Percentiles rank a stretch among this genome's conserved stretches.
These are phyloP conservation scores for Oryzias dopingdopingensis DNA, from an alignment of 2,797 vertebrate genomes.

Conservation along the genomic window DNA sequence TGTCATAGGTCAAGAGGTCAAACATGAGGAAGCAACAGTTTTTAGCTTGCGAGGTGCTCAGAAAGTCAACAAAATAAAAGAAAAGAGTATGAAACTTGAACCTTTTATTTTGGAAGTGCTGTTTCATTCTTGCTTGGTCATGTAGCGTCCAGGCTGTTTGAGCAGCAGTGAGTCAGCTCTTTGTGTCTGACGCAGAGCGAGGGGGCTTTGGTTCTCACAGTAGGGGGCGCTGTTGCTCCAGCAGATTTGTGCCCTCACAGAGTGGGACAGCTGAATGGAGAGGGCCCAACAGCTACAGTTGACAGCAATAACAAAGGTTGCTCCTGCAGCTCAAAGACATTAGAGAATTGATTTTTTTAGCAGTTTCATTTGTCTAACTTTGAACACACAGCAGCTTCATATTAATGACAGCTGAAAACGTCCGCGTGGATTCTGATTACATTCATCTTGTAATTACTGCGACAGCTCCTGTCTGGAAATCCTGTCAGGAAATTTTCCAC, in stretches of 20 bases:
- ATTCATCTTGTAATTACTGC: constrained; percentile 44
- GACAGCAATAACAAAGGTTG: constrained; percentile 64
- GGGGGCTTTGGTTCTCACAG: constrained; percentile 31
- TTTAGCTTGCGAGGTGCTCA: constrained; percentile 5
- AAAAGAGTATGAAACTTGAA: too few species aligned
- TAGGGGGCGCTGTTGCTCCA: constrained; percentile 77
- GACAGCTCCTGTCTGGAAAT: constrained; percentile 56
- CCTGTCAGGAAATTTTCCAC: constrained; percentile 55
- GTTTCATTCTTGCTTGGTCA: constrained; percentile 17
- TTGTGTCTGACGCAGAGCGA: constrained; percentile 30
- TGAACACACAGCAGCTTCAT: constrained; percentile 29
- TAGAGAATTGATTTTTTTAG: constrained; percentile 30
- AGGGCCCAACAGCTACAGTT: constrained; percentile 48
- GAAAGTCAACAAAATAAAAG: too few species aligned
- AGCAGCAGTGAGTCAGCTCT: constrained; percentile 66
- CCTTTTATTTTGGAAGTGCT: too few species aligned
- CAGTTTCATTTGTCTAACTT: constrained; percentile 42
- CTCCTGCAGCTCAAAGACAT: constrained; percentile 49
- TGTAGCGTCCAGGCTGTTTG: constrained; percentile 25
- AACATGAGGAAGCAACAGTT: background rate
- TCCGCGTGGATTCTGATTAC: constrained; percentile 27
- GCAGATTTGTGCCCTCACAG: constrained; percentile 1
- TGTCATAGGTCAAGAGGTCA: constrained; percentile 3
- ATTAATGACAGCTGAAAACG: constrained; percentile 46
- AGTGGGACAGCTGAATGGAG: constrained; percentile 49